Conservation (phyloP, 2,113 vertebrate species). For the Bagarius yarrelli region DNA sequence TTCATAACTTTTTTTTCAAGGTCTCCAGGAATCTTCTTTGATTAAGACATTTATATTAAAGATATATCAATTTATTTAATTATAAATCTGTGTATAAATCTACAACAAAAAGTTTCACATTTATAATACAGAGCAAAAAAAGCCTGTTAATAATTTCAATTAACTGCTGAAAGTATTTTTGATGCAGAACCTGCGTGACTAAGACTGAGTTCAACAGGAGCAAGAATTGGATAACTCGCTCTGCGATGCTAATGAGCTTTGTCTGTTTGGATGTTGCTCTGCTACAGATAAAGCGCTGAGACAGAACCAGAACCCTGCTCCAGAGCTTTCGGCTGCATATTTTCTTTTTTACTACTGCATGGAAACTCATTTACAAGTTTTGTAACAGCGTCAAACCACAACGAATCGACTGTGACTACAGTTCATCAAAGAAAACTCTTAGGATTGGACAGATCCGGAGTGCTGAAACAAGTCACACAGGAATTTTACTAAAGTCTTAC, state of each 20-base stretch:
- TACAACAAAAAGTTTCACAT: too few species aligned
- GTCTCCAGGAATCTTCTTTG: too few species aligned
- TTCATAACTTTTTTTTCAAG: too few species aligned
- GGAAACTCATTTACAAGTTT: constrained; percentile 60
- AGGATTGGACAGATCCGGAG: not conserved
- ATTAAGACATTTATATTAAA: too few species aligned
- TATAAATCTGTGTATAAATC: too few species aligned
- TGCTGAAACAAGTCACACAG: not conserved
- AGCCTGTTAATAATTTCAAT: not conserved
- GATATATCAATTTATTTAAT: too few species aligned
- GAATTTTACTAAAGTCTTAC: not conserved
- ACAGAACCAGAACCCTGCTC: constrained; percentile 53
- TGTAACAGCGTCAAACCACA: constrained; percentile 42
- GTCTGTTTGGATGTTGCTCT: constrained; percentile 78
- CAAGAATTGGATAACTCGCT: constrained; percentile 65
- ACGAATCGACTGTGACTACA: not conserved
- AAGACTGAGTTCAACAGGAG: constrained; percentile 67
- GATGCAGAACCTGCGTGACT: constrained; percentile 61
- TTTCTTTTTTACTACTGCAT: constrained; percentile 51
- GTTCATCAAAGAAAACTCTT: not conserved
- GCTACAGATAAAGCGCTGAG: constrained; percentile 63
- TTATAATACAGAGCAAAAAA: not conserved
- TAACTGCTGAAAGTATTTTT: not conserved
- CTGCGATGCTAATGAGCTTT: constrained; percentile 71
- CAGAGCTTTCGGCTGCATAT: constrained; percentile 58